These are phyloP conservation scores for Chymomyza fuscimana DNA, from an alignment of 2,888 invertebrate genomes.

Conservation along the genomic window DNA sequence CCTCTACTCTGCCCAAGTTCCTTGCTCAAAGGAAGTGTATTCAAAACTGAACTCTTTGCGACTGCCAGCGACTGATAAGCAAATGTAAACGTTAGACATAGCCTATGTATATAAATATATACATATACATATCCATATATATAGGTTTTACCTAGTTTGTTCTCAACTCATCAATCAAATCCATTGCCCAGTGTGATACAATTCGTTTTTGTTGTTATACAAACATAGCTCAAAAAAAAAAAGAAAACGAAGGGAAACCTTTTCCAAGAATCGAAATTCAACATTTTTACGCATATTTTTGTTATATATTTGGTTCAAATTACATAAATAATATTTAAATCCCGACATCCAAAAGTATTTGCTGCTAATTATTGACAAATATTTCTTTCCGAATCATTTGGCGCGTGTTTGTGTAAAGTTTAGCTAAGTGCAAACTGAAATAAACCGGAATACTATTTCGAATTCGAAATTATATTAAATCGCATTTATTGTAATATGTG, in stretches of 20 bases:
- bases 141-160: neutral
- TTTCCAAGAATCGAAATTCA: too few relatives aligned
- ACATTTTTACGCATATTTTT: neutral
- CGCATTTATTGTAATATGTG: neutral
- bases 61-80: slow-evolving; percentile 33
- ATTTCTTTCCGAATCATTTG: neutral
- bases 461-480: too few relatives aligned
- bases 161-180: neutral
- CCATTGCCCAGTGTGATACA: neutral
- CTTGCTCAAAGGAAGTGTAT: neutral
- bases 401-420: neutral
- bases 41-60: slow-evolving; percentile 10
- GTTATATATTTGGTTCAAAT: neutral
- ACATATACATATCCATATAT: neutral
- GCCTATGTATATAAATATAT: neutral
- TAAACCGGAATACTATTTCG: neutral
- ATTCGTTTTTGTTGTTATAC: neutral
- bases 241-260: too few relatives aligned
- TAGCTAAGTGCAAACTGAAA: neutral
- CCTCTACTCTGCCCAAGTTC: too few relatives aligned
- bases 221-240: too few relatives aligned
- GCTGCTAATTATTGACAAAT: neutral
- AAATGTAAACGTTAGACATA: neutral
- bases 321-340: neutral
- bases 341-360: too few relatives aligned